phyloP scores from a whole-genome alignment of 2,113 vertebrate species.

The Tonatia bakeri region DNA sequence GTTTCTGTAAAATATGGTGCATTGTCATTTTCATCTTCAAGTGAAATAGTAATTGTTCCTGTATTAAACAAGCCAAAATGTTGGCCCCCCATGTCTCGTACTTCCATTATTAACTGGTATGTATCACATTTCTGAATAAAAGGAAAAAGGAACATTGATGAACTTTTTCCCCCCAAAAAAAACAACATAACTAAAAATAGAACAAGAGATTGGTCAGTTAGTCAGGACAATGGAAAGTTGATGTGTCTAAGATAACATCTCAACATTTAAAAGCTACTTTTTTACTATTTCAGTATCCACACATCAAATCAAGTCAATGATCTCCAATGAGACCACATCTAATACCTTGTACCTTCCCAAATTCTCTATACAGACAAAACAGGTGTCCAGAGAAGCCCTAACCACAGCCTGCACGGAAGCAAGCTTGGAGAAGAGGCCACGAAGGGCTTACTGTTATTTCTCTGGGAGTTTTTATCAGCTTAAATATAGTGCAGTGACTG shows the following conservation, averaged over 20 bases:
- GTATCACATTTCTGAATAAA: constrained; percentile 79
- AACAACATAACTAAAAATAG: neutral
- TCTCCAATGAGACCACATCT: neutral
- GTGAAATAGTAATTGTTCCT: constrained; percentile 80
- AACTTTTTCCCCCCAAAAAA: neutral
- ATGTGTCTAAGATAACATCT: neutral
- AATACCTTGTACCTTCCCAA: neutral
- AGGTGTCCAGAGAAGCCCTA: neutral
- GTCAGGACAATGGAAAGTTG: neutral
- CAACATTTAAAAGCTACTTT: neutral
- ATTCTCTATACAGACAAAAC: neutral
- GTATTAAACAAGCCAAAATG: constrained; percentile 81
- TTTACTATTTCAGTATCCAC: neutral
- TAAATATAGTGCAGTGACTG: neutral
- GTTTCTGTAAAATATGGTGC: constrained; percentile 82
- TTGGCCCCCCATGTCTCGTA: constrained; percentile 85
- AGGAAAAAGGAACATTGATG: neutral
- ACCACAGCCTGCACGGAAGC: neutral
- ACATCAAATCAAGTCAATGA: neutral
- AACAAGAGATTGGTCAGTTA: neutral
- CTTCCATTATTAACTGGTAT: constrained; percentile 80
- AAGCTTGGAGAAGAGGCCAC: neutral
- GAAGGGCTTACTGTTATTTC: neutral
- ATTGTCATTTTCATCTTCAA: constrained; percentile 90
- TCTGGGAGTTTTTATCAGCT: neutral